These are phyloP conservation scores for Macrobrachium rosenbergii DNA, from an alignment of 1,140 invertebrate genomes.

Conservation along the genomic window DNA sequence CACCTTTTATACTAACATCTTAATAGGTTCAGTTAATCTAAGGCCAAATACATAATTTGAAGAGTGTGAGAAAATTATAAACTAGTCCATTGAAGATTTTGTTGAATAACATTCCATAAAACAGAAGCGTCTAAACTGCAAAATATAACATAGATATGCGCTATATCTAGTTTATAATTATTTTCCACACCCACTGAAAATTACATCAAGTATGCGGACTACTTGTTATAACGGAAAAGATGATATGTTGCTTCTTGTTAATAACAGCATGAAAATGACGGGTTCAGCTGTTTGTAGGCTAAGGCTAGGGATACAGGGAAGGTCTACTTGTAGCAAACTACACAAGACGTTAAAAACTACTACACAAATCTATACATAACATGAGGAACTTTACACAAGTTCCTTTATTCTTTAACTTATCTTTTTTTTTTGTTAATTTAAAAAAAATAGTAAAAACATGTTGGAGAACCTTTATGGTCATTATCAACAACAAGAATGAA, in stretches of 20 bases:
- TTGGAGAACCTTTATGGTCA: background rate
- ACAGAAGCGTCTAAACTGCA: background rate
- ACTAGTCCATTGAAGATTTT: background rate
- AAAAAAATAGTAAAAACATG: conserved; percentile 14
- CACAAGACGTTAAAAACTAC: conserved; percentile 24
- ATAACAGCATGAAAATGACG: conserved; percentile 49
- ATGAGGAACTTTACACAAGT: background rate
- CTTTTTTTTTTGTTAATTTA: background rate
- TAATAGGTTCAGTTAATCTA: conserved; percentile 23
- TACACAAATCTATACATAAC: conserved; percentile 1
- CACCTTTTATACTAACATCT: conserved; percentile 26
- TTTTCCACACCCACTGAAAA: conserved; percentile 33
- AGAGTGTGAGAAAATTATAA: background rate
- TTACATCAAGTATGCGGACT: conserved; percentile 44
- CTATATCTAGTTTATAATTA: background rate
- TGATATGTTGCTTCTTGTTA: conserved; percentile 59
- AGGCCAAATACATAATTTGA: conserved; percentile 30
- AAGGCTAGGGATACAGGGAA: conserved; percentile 45
- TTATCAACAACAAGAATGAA: background rate
- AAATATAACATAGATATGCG: background rate
- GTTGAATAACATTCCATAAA: background rate
- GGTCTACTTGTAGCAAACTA: conserved; percentile 44
- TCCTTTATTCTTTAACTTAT: conserved; percentile 26
- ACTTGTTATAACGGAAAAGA: conserved; percentile 53
- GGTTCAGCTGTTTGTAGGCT: conserved; percentile 53